Percentiles rank a stretch among this genome's conserved stretches.
These are phyloP conservation scores for Premnoplex brunnescens DNA, from an alignment of 2,797 vertebrate species.

Conservation along the genomic window DNA sequence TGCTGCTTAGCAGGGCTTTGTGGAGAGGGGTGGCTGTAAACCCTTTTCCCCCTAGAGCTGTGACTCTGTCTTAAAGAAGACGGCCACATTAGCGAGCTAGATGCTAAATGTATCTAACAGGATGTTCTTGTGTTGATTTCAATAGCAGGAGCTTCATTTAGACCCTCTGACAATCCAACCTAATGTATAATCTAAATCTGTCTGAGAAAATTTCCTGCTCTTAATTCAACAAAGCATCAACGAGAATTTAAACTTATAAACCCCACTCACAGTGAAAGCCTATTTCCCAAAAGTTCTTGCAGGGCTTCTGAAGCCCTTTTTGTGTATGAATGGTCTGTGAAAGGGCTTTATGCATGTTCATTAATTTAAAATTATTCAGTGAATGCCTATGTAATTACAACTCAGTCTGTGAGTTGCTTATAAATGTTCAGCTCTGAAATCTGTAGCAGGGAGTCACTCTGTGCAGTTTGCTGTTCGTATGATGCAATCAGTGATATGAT, in stretches of 20 bases:
- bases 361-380: conserved; percentile 31
- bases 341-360: neutral
- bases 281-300: neutral
- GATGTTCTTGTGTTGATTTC: neutral
- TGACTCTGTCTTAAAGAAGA: neutral
- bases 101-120: neutral
- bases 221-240: neutral
- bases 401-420: neutral
- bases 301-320: neutral
- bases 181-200: neutral
- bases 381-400: conserved; percentile 19
- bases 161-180: neutral
- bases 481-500: neutral
- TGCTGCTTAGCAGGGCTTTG: neutral
- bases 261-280: neutral
- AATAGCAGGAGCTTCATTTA: neutral
- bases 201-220: neutral
- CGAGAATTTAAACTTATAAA: neutral
- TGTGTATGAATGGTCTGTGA: neutral
- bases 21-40: neutral
- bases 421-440: neutral
- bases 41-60: neutral
- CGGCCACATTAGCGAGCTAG: neutral
- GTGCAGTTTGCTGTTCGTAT: neutral
- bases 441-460: neutral